A percentile compares a stretch with the other conserved stretches of the same genome.
Evolutionary conservation across 2,113 vertebrate species (phyloP).

Genomic region (Campylorhamphus procurvoides): DNA sequence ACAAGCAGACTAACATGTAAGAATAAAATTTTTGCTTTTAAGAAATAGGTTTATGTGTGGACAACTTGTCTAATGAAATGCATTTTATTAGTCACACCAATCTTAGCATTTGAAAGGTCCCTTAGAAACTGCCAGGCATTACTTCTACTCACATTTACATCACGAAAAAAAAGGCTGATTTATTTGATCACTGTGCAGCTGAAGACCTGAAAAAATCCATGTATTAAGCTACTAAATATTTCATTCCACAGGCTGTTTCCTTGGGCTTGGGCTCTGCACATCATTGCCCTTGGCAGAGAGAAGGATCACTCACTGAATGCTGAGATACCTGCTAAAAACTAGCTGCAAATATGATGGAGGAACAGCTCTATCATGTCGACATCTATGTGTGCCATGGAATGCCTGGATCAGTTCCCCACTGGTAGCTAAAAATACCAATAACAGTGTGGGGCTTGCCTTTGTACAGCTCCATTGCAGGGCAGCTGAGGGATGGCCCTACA

Average conservation of each 20-base stretch:
- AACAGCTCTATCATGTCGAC: background rate
- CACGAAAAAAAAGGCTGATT: background rate
- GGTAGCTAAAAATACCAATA: background rate
- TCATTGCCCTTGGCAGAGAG: background rate
- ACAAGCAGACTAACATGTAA: background rate
- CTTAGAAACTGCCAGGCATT: background rate
- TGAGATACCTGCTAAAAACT: background rate
- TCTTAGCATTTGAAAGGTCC: background rate
- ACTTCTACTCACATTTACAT: background rate
- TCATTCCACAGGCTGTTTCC: background rate
- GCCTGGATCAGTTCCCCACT: background rate
- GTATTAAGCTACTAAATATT: background rate
- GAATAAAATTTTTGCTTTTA: background rate
- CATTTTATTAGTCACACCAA: background rate
- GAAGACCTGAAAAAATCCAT: background rate
- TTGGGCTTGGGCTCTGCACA: accelerated
- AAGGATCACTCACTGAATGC: background rate
- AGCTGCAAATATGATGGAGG: background rate
- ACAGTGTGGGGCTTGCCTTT: background rate
- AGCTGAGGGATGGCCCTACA: background rate
- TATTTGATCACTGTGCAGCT: background rate
- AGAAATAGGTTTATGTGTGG: background rate
- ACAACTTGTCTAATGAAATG: background rate
- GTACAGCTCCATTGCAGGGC: background rate
- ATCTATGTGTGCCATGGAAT: accelerated